A percentile compares a stretch with the other conserved stretches of the same genome.
phyloP scores from a whole-genome alignment of 1,140 invertebrate species.

The Drosophila baimaii region DNA sequence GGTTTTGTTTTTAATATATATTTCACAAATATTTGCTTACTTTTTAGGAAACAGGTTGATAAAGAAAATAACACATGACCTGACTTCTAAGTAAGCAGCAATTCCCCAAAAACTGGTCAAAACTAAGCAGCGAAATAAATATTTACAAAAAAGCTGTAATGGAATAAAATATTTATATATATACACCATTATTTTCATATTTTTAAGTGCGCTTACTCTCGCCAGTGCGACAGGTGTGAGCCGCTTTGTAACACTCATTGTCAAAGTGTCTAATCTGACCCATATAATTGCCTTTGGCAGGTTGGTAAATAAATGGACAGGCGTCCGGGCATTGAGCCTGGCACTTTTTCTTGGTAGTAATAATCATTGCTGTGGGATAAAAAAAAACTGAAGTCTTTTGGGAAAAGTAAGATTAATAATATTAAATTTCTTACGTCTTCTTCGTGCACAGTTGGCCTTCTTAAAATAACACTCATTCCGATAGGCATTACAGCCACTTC shows the following conservation, averaged over 20 bases:
- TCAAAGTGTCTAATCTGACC: not conserved
- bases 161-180: conserved; percentile 1
- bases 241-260: conserved; percentile 38
- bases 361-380: conserved; percentile 11
- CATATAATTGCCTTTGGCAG: conserved; percentile 13
- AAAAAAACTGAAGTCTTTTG: not conserved
- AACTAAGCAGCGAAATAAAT: not conserved
- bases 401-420: not conserved
- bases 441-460: conserved; percentile 40
- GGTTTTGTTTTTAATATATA: not conserved
- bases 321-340: conserved; percentile 15
- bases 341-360: conserved; percentile 39
- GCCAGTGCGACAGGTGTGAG: conserved; percentile 18
- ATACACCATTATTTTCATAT: not conserved
- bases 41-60: not conserved
- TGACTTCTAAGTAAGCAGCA: not conserved
- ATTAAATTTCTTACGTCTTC: conserved; percentile 25
- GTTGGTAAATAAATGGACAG: conserved; percentile 26
- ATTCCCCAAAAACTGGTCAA: conserved; percentile 6
- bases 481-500: conserved; percentile 40
- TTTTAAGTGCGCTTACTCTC: conserved; percentile 3
- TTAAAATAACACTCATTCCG: conserved; percentile 53
- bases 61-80: not conserved
- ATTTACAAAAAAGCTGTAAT: conserved; percentile 12
- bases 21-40: not conserved